These are phyloP conservation scores for Limnodromus scolopaceus DNA, from an alignment of 2,797 vertebrate species.

Conservation along the genomic window DNA sequence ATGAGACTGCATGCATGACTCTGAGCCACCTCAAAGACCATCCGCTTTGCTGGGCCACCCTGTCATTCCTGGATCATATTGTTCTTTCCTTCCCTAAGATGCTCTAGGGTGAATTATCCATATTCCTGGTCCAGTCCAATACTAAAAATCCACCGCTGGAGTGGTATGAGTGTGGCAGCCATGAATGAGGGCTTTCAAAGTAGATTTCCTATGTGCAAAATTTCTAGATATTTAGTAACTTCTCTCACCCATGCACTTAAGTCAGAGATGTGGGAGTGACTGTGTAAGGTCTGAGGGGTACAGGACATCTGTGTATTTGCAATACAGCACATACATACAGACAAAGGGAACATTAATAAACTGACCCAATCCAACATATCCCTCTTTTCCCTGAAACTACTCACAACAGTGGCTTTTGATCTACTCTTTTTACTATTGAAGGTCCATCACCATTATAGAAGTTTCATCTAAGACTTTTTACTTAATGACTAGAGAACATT, in stretches of 20 bases:
- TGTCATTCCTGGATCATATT: accelerated
- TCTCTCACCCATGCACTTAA: neutral
- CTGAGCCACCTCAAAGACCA: neutral
- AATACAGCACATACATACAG: neutral
- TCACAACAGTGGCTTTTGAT: neutral
- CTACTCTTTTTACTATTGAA: neutral
- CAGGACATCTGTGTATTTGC: accelerated
- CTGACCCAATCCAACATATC: neutral
- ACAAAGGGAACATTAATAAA: neutral
- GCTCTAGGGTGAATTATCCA: neutral
- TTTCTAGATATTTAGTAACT: neutral
- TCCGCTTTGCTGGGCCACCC: neutral
- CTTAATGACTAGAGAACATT: neutral
- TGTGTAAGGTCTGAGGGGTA: neutral
- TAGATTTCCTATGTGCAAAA: accelerated
- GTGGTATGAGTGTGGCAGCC: neutral
- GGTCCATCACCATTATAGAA: neutral
- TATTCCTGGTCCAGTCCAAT: neutral
- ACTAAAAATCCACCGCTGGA: neutral
- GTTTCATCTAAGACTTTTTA: neutral
- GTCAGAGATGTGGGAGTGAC: accelerated
- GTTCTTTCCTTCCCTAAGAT: neutral
- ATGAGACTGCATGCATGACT: neutral
- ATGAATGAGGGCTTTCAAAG: neutral
- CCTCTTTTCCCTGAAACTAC: neutral